Conservation (phyloP, 2,888 invertebrate species). For the Brassicogethes aeneus region DNA sequence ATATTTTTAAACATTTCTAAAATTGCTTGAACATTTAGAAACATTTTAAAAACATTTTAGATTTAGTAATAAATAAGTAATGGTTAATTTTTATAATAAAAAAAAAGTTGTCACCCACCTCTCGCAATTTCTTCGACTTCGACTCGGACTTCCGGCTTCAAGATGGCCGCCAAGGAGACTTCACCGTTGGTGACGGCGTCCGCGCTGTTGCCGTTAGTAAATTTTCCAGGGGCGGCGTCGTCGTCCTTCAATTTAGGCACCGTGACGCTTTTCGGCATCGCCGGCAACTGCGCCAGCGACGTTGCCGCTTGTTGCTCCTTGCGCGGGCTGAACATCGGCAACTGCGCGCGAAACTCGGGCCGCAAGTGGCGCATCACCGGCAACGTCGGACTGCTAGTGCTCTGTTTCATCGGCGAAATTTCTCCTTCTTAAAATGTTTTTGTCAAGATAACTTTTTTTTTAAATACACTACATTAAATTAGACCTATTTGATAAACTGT, state of each 20-base stretch:
- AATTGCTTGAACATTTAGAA: no score
- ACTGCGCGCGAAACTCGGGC: slow-evolving; percentile 78
- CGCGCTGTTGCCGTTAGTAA: slow-evolving; percentile 25
- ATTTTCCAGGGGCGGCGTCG: no score
- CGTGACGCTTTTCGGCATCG: slow-evolving; percentile 35
- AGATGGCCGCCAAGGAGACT: neutral
- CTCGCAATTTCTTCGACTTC: neutral
- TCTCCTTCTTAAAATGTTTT: no score
- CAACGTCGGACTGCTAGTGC: slow-evolving; percentile 44
- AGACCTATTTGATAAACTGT: no score
- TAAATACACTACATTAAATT: no score
- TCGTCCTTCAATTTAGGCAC: slow-evolving; percentile 34
- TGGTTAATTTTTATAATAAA: no score
- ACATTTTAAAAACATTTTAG: no score
- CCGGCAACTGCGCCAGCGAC: slow-evolving; percentile 17
- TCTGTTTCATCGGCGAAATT: slow-evolving; percentile 34
- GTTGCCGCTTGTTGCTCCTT: no score
- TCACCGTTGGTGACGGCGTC: slow-evolving; percentile 5
- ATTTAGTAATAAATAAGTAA: no score
- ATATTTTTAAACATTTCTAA: no score
- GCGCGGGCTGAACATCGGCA: slow-evolving; percentile 60
- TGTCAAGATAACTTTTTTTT: no score
- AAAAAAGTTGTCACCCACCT: no score
- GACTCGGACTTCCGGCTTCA: neutral
- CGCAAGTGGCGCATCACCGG: slow-evolving; percentile 76